These are phyloP conservation scores for Sebastes dallii DNA, from an alignment of 2,797 vertebrate genomes.

Conservation along the genomic window DNA sequence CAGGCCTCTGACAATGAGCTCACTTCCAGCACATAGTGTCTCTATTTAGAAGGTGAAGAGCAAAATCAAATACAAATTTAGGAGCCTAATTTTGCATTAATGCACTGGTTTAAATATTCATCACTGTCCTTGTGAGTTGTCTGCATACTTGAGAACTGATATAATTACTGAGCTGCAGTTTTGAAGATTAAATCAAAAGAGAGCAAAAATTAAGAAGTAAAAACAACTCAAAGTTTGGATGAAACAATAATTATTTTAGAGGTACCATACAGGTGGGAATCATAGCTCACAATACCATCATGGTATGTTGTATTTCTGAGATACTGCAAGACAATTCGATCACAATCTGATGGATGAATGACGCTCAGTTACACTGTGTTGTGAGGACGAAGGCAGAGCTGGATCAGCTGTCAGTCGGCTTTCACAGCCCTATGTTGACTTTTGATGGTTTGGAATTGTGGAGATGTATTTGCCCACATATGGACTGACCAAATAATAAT, in stretches of 20 bases:
- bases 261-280: not conserved
- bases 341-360: not conserved
- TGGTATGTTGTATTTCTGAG: not conserved
- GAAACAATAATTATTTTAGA: not conserved
- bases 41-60: constrained; percentile 64
- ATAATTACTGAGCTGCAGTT: not conserved
- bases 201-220: not conserved
- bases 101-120: constrained; percentile 51
- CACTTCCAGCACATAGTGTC: constrained; percentile 40
- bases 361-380: not conserved
- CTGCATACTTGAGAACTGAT: constrained; percentile 7
- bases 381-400: not conserved
- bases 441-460: not conserved
- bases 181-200: not conserved
- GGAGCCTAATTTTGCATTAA: constrained; percentile 46
- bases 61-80: constrained; percentile 57
- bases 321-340: not conserved
- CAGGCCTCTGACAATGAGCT: constrained; percentile 45
- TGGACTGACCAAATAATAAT: not conserved
- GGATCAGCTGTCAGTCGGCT: not conserved
- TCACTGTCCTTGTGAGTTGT: constrained; percentile 38
- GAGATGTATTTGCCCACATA: not conserved
- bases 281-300: not conserved
- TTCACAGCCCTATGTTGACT: not conserved
- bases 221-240: not conserved